Base-by-base conservation (phyloP, 2,113 vertebrate genomes). In the Atrichornis clamosus region DNA sequence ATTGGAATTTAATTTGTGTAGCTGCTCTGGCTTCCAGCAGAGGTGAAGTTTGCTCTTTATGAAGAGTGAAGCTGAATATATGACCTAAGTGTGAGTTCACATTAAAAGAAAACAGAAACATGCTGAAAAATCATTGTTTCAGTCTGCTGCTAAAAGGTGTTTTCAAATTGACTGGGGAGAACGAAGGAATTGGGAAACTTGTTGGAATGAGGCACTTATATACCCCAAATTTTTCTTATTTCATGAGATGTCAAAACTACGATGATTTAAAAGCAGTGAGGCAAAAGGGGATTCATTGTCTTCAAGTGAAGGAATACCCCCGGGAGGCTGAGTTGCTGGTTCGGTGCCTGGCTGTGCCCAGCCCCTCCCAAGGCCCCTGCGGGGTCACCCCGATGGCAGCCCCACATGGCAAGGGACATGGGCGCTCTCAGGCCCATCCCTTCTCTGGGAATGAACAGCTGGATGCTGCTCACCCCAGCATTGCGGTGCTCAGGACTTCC, bases 401-500 rank as follows among this genome's bases (percentile, higher is more conserved):
- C 52, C 4, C 1, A 8, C 28, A 22, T 33, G 63, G 14, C 21
- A 20, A n/a, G 33, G 35, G 32, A 33, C 7, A 4, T 0, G 4
- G 13, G 30, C 5, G 2, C n/a, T 39, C 28, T 53, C 24, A 9
- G 2, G 3, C 24, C 10, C 4, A 6, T 89, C 41, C 22, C 2
- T 80, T 19, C 41, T 64, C 41, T 69, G 49, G 30, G 30, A 41
- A 15, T 19, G 30, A 75, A 13, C n/a, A n/a, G 33, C 33, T 0
- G 0, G 33, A 23, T 42, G 18, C 15, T 4, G 1, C 37, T 76
- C 23, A 21, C 15, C 23, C 23, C 55, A 17, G 15, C n/a, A 35
- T 79, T 33, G 33, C 33, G 19, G 9, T 41, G 10, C 64, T 69
- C 3, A 6, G 27, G 30, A 15, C 46, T 74, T 93, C 4, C 24